A percentile compares a stretch with the other conserved stretches of the same genome.
Conservation (phyloP, 2,888 invertebrate genomes). For the Drepanosiphum platanoidis region DNA sequence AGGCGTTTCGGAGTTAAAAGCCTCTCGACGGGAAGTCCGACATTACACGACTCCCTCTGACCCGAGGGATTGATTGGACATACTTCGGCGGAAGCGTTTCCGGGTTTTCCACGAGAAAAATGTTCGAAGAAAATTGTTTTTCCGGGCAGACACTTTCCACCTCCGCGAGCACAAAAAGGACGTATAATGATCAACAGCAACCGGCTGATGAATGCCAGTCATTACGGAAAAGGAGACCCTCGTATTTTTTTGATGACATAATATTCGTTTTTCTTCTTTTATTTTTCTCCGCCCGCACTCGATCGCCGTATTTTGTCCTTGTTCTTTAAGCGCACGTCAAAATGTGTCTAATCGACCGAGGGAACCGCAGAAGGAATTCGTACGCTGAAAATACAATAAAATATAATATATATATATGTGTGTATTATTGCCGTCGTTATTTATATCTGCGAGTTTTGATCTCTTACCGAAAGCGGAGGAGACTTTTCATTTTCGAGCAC, state of each 20-base stretch:
- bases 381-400: not conserved
- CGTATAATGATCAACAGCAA: conserved; percentile 56
- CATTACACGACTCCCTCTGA: conserved; percentile 41
- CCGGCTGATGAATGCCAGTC: conserved; percentile 60
- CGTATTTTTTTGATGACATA: conserved; percentile 52
- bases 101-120: conserved; percentile 58
- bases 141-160: conserved; percentile 60
- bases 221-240: conserved; percentile 52
- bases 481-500: conserved; percentile 54
- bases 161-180: conserved; percentile 57
- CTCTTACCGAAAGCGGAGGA: conserved; percentile 26
- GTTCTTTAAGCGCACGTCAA: conserved; percentile 49
- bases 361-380: conserved; percentile 44
- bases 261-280: conserved; percentile 53
- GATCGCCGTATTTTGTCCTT: not conserved
- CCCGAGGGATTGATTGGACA: conserved; percentile 61
- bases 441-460: conserved; percentile 45
- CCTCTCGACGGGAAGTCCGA: conserved; percentile 54
- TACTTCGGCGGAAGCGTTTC: conserved; percentile 57
- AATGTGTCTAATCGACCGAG: conserved; percentile 60
- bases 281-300: not conserved
- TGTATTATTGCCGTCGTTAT: conserved; percentile 42
- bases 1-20: conserved; percentile 59
- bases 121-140: conserved; percentile 59
- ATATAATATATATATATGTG: not conserved